Evolutionary conservation across 2,888 invertebrate genomes (phyloP).

Genomic region (Eucera pruinosa): DNA sequence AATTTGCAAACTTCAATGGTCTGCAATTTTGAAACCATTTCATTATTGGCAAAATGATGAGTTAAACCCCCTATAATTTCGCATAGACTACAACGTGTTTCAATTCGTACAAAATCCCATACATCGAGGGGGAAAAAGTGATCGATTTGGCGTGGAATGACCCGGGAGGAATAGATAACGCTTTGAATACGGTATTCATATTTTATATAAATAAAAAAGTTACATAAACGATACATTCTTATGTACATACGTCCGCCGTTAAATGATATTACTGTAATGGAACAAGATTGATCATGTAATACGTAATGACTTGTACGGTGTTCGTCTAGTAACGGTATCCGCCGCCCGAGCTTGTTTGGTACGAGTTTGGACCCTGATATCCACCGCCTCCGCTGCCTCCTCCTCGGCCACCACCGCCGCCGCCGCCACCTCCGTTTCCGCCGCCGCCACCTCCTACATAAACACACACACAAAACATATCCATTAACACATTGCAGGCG

Average conservation of each 20-base stretch:
- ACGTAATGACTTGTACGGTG: constrained; percentile 52
- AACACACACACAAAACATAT: too few relatives aligned
- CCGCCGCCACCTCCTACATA: constrained; percentile 60
- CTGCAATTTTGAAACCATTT: too few relatives aligned
- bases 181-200: constrained; percentile 43
- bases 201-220: constrained; percentile 70
- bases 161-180: constrained; percentile 1
- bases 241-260: constrained; percentile 64
- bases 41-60: too few relatives aligned
- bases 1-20: too few relatives aligned
- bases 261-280: constrained; percentile 52
- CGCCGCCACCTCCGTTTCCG: constrained; percentile 63
- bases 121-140: too few relatives aligned
- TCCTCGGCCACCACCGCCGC: constrained; percentile 56
- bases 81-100: too few relatives aligned
- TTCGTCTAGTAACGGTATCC: constrained; percentile 74
- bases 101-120: too few relatives aligned
- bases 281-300: constrained; percentile 51
- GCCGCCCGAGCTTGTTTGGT: constrained; percentile 73
- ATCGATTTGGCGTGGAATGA: too few relatives aligned
- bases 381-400: constrained; percentile 61
- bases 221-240: constrained; percentile 65
- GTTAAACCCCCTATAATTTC: too few relatives aligned
- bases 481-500: too few relatives aligned
- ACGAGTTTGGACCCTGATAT: constrained; percentile 78